Base-by-base conservation (phyloP, 2,888 invertebrate genomes). In the Sipha maydis region DNA sequence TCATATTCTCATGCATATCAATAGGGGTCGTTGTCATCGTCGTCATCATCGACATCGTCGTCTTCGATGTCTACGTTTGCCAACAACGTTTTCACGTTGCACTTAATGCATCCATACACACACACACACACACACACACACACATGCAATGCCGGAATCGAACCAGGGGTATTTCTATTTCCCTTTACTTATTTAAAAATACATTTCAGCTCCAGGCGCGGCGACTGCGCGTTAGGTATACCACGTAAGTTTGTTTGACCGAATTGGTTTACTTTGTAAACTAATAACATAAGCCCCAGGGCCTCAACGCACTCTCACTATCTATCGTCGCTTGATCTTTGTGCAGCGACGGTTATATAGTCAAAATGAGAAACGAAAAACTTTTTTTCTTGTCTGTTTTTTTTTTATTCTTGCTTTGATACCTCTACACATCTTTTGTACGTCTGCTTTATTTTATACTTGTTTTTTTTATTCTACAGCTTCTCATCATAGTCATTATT, bases 261-360 rank as follows among this genome's bases (percentile, higher is more conserved):
- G 79, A 86, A 86, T 86, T 86, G 86, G 86, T 80, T 86, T 86
- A 79, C 86, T 86, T 86, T 86, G 28, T 86, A 86, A 86, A 86
- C 86, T 86, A 86, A 86, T 79, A 86, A 86, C 73, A 86, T 79
- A 73, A 79, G 86, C 86, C 56, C 79, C 34, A 54, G 71, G 71
- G 38, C 78, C 38, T 34, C 71, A 31, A 5, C 34, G 8, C 21
- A 21, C 34, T 38, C 21, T 25, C 75, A 21, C 38, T 25, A 31
- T n/a, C 61, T 5, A n/a, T 67, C 67, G 28, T 71, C 25, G 17
- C 38, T 8, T 25, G 41, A 69, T 69, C 34, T n/a, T 56, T 56
- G 75, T 56, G 25, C 21, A 21, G 25, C 61, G 61, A 25, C 25
- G 19, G 61, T 25, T 41, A 41, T 41, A 21, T 21, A 19, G 61